Percentiles rank a stretch among this genome's conserved stretches.
Conservation (phyloP, 2,888 invertebrate genomes). For the Nineta flava region DNA sequence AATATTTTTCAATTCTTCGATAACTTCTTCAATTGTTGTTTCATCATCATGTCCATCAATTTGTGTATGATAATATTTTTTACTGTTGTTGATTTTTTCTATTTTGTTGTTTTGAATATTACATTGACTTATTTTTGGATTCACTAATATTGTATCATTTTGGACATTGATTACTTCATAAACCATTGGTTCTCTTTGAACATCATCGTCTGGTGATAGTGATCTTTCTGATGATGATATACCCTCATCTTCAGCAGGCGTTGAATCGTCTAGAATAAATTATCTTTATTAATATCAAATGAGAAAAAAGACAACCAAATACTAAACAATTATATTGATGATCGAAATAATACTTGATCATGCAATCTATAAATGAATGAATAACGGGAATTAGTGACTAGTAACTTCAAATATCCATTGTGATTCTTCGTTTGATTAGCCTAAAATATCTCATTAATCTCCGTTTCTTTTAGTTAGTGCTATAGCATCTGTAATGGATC, state of each 20-base stretch:
- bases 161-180: constrained; percentile 44
- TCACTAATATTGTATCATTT: constrained; percentile 36
- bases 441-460: no score
- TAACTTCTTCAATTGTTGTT: constrained; percentile 75
- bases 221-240: constrained; percentile 75
- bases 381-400: no score
- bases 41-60: constrained; percentile 47
- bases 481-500: no score
- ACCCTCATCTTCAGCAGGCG: constrained; percentile 75
- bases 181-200: constrained; percentile 40
- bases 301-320: no score
- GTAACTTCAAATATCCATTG: no score
- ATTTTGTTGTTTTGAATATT: constrained; percentile 9
- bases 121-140: constrained; percentile 18
- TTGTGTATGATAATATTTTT: constrained; percentile 10
- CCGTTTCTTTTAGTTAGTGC: no score
- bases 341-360: no score
- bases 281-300: background rate
- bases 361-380: no score
- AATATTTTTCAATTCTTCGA: constrained; percentile 70
- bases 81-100: constrained; percentile 22
- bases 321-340: no score
- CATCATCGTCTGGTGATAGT: constrained; percentile 52
- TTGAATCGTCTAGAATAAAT: constrained; percentile 39
- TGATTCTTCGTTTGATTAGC: no score